These are phyloP conservation scores for Muricea muricata DNA, from an alignment of 92 coral and sea anemone species.

Conservation along the genomic window DNA sequence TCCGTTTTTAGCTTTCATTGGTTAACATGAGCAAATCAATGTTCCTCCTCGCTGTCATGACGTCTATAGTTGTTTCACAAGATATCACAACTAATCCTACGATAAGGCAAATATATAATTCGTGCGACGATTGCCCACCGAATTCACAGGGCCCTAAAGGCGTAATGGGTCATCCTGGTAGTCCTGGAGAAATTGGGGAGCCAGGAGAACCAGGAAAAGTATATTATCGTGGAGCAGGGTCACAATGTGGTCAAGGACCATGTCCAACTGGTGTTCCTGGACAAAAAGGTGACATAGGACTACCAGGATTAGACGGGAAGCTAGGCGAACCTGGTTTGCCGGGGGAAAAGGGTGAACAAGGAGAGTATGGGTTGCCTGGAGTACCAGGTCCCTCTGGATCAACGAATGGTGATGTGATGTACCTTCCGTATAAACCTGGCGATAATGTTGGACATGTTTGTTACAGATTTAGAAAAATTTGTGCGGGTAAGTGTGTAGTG, in stretches of 20 bases:
- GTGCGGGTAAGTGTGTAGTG: conserved; percentile 1
- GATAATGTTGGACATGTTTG: conserved; percentile 1
- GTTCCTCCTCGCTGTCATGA: not conserved
- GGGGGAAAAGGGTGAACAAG: not conserved
- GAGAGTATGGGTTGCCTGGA: not conserved
- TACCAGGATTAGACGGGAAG: not conserved
- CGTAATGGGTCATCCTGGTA: not conserved
- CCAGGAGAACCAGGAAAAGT: conserved; percentile 1
- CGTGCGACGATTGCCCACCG: not conserved
- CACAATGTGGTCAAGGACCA: not conserved
- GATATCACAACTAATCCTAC: not conserved
- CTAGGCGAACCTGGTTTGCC: not conserved
- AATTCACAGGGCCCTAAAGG: conserved; percentile 1
- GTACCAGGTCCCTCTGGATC: conserved; percentile 12
- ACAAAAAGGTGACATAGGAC: not conserved
- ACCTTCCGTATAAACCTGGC: conserved; percentile 8
- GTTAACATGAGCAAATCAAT: not conserved
- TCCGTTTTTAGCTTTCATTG: not conserved
- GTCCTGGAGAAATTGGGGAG: not conserved
- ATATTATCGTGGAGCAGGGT: not conserved
- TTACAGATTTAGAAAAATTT: conserved; percentile 15
- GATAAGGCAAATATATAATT: too few species aligned
- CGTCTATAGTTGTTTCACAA: not conserved
- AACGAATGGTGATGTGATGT: not conserved
- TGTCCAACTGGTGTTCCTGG: conserved; percentile 2